These are phyloP conservation scores for Gulo gulo DNA, from an alignment of 2,113 vertebrate genomes.

Conservation along the genomic window DNA sequence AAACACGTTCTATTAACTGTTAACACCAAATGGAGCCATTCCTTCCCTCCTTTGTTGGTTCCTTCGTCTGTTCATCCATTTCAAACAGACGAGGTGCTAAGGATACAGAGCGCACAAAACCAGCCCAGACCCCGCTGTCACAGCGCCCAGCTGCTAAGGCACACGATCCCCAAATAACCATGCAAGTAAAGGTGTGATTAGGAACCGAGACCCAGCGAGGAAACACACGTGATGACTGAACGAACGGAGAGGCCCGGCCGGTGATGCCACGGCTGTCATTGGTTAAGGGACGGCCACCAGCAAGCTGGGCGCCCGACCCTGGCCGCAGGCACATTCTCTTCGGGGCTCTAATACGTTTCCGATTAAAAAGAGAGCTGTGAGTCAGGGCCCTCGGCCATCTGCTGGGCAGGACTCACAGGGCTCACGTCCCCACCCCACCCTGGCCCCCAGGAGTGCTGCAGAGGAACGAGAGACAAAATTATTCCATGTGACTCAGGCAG, in stretches of 20 bases:
- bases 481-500: conserved; percentile 9
- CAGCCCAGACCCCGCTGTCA: background rate
- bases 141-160: accelerated
- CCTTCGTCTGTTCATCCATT: background rate
- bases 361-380: background rate
- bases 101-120: background rate
- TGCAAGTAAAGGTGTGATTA: too few species aligned
- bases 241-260: background rate
- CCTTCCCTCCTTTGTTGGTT: background rate
- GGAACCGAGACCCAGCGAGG: background rate
- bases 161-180: background rate
- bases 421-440: background rate
- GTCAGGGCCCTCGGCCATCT: background rate
- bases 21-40: background rate
- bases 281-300: background rate
- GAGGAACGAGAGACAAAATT: background rate
- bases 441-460: background rate
- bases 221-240: background rate
- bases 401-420: background rate
- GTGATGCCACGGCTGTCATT: background rate
- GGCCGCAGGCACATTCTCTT: background rate
- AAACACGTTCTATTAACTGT: background rate
- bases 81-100: background rate
- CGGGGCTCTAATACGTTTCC: background rate
- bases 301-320: background rate